phyloP scores from a whole-genome alignment of 2,888 invertebrate species.

The Cheilosia variabilis region DNA sequence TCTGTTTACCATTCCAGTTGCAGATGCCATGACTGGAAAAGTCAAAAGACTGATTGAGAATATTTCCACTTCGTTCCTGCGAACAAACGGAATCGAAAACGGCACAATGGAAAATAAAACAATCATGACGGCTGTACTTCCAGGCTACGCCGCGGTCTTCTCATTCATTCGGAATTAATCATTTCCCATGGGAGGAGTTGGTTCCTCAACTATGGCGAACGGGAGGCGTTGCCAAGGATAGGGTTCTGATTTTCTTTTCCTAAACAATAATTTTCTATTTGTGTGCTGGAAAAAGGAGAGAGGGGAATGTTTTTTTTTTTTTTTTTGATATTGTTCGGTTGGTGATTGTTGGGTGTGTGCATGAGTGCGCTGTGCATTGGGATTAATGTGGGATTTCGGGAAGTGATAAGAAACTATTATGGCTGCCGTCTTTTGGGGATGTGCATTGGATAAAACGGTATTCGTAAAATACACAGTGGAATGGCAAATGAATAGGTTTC shows the following conservation, averaged over 20 bases:
- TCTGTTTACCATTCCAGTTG: conserved; percentile 53
- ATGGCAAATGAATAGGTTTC: conserved; percentile 26
- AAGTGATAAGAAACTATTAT: conserved; percentile 72
- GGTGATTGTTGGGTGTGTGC: conserved; percentile 1
- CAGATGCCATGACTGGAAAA: conserved; percentile 58
- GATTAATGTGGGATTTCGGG: conserved; percentile 57
- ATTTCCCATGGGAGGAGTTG: conserved; percentile 65
- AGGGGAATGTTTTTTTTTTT: conserved; percentile 40
- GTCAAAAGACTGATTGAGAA: not conserved
- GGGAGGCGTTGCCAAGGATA: conserved; percentile 51
- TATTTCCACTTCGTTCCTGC: conserved; percentile 12
- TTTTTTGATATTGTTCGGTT: not conserved
- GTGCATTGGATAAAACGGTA: conserved; percentile 34
- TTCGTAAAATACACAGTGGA: conserved; percentile 16
- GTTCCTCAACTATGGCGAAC: conserved; percentile 64
- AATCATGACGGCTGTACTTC: conserved; percentile 17
- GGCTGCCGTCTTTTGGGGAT: conserved; percentile 72
- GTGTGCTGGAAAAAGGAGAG: conserved; percentile 2
- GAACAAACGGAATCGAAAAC: conserved; percentile 32
- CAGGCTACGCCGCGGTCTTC: conserved; percentile 9
- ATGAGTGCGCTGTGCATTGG: conserved; percentile 1
- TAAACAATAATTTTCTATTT: conserved; percentile 68
- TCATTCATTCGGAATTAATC: conserved; percentile 55
- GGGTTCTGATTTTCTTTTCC: conserved; percentile 43
- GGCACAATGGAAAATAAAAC: conserved; percentile 6